phyloP scores from a whole-genome alignment of 2,888 invertebrate species.

The Luffia ferchaultella region DNA sequence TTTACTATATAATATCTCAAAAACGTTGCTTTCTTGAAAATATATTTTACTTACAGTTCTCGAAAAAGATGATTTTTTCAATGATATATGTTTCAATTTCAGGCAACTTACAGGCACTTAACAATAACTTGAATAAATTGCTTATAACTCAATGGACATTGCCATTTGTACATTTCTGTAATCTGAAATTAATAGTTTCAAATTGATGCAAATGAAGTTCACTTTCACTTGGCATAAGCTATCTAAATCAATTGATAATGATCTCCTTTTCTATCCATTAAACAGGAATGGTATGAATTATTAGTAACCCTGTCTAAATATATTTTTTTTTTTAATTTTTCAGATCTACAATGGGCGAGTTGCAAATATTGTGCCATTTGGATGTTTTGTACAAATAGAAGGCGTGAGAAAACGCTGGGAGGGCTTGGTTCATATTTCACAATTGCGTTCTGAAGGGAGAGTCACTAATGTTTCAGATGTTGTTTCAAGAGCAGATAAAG shows the following conservation, averaged over 20 bases:
- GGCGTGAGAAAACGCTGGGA: conserved; percentile 91
- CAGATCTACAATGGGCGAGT: conserved; percentile 93
- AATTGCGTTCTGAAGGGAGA: conserved; percentile 89
- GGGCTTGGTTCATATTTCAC: conserved; percentile 97
- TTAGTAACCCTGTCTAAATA: not conserved
- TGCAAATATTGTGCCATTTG: conserved; percentile 96
- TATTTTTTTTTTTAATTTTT: conserved; percentile 20
- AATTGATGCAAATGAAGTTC: too few species aligned
- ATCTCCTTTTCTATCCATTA: not conserved
- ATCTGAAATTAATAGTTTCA: too few species aligned
- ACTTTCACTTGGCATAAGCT: too few species aligned
- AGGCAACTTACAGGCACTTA: too few species aligned
- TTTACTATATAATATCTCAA: too few species aligned
- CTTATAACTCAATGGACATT: too few species aligned
- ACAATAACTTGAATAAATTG: too few species aligned
- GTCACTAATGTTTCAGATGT: conserved; percentile 96
- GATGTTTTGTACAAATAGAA: conserved; percentile 96
- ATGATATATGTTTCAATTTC: too few species aligned
- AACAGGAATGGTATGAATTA: not conserved
- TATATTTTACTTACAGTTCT: too few species aligned
- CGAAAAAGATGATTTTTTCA: too few species aligned
- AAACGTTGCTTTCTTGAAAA: too few species aligned
- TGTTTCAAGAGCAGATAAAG: conserved; percentile 86
- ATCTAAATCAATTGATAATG: not conserved
- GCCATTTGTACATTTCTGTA: too few species aligned